These are phyloP conservation scores for Charanyca ferruginea DNA, from an alignment of 2,888 invertebrate species.

Conservation along the genomic window DNA sequence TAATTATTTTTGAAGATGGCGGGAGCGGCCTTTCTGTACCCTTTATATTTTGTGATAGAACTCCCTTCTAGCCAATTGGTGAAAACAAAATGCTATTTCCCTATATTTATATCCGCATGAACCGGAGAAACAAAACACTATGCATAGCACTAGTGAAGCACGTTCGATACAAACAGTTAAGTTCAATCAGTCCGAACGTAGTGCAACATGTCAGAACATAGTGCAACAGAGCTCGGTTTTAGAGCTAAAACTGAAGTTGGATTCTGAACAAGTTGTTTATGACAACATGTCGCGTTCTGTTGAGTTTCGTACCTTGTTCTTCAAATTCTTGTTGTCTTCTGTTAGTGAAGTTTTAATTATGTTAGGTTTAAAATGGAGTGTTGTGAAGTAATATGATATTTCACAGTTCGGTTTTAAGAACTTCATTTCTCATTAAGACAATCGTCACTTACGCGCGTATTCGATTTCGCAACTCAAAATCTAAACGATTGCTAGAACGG, in stretches of 20 bases:
- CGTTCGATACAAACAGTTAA: slow-evolving; percentile 44
- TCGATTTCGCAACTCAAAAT: no score
- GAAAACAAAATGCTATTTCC: not conserved
- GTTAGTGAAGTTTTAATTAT: slow-evolving; percentile 51
- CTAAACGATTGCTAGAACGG: no score
- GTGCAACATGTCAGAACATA: slow-evolving; percentile 26
- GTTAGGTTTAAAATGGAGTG: slow-evolving; percentile 33
- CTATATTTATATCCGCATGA: slow-evolving; percentile 8
- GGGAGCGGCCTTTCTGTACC: no score
- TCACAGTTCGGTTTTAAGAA: no score
- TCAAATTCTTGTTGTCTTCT: slow-evolving; percentile 55
- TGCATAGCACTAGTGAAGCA: slow-evolving; percentile 16
- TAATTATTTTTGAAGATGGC: no score
- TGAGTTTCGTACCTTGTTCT: slow-evolving; percentile 55
- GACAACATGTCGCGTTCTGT: slow-evolving; percentile 63
- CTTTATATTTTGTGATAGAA: no score
- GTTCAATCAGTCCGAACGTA: slow-evolving; percentile 37
- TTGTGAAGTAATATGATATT: slow-evolving; percentile 15
- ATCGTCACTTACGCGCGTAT: no score
- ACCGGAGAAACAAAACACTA: slow-evolving; percentile 18
- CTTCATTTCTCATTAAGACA: no score
- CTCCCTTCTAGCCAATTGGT: slow-evolving; percentile 6
- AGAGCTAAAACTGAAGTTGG: slow-evolving; percentile 57
- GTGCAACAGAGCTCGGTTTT: slow-evolving; percentile 27
- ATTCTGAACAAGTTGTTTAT: slow-evolving; percentile 61